Base-by-base conservation (phyloP, 2,113 vertebrate species). In the Collichthys lucidus region DNA sequence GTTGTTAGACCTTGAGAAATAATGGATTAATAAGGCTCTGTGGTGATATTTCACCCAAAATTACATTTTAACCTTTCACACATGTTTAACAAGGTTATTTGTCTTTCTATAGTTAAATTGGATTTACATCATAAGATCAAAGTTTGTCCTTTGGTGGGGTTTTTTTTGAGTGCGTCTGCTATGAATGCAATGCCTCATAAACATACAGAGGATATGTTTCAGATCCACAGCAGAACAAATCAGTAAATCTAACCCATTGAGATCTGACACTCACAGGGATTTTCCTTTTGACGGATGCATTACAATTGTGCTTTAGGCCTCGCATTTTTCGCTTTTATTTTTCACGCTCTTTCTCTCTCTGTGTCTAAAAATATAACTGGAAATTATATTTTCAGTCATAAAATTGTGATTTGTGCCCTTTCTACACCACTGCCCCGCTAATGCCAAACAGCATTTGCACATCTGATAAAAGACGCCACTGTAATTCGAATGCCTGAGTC, bases 141-240 rank as follows among this genome's bases (percentile, higher is more conserved):
- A 44, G 72, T 10, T 0, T 10, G 0, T 61, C 11, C 22, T 76
- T 59, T 59, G 29, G 20, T 12, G 68, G 56, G 22, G 26, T 26
- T 2, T 2, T 5, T 53, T 71, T 40, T 71, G n/a, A 44, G 17
- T 29, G 26, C 1, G 16, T 40, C 19, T 61, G 31, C 61, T 14
- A 64, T 66, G n/a, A 80, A 79, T 49, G 47, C 7, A 11, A 24
- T 31, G 56, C 44, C 82, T 79, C 26, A 82, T 50, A 71, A 66
- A 61, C 19, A 79, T 12, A 80, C 46, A 61, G 57, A 78, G 70
- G 53, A n/a, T 19, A 44, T 20, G 53, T 64, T 61, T 77, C 60
- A 40, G 31, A 70, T 65, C 57, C 75, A 77, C 62, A 46, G 83
- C 74, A 66, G 76, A 89, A 83, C 62, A 61, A 85, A 87, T 86